Evolutionary conservation across 2,113 vertebrate species (phyloP), one percentile per base, ranked within the genome.

Genomic region (Axis porcinus): DNA sequence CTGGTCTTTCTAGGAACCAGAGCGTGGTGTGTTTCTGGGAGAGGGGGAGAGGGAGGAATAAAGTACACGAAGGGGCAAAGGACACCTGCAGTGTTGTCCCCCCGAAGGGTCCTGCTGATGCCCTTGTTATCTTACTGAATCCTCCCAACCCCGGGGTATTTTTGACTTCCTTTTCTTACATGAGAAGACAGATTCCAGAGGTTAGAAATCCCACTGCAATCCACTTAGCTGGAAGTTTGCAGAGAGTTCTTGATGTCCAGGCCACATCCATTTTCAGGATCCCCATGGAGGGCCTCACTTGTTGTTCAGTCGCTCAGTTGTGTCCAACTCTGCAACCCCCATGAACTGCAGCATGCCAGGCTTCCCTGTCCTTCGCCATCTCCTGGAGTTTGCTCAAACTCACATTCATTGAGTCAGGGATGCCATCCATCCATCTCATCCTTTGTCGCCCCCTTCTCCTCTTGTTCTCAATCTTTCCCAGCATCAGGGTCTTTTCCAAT

Each of bases 81-180:
- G 36, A n/a, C 30, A 10, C n/a, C 23, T 0, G 4, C 5, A 1
- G 25, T 36, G 9, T 0, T 5, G 9, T 36, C 36, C 33, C 62
- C 33, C 40, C 30, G n/a, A 23, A 0, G 1, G 47, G 28, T 19
- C 88, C 25, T 33, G 40, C 7, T 33, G 28, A 15, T 0, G 3
- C 19, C 10, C 9, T n/a, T 0, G 2, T 8, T 19, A 60, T n/a
- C 78, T 40, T 36, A 0, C 0, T 6, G 11, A 45, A 21, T 74
- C 67, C 57, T 91, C 27, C 30, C 15, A 13, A 12, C 33, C 40
- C 23, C 0, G 3, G n/a, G 30, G 4, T 8, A 6, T 74, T 84
- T 67, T 27, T 57, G 8, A 15, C 11, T 47, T 33, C 12, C 0
- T 58, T 62, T 92, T 47, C 23, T 2, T 45, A 17, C 33, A 1